These are phyloP conservation scores for Saccostrea echinata DNA, from an alignment of 1,140 invertebrate species.

Conservation along the genomic window DNA sequence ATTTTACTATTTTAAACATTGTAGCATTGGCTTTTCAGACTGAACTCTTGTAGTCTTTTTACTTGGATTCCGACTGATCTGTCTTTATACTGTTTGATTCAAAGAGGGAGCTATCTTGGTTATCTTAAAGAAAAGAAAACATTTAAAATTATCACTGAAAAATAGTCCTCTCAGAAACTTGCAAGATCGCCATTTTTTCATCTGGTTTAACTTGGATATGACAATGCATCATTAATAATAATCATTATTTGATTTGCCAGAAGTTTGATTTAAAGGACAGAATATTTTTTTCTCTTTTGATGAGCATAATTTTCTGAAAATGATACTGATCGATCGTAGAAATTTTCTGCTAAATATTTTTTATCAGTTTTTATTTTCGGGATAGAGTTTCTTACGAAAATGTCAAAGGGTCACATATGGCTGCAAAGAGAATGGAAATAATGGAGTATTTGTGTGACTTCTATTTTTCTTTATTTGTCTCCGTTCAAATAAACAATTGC, in stretches of 20 bases:
- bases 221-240: background rate
- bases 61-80: too few relatives aligned
- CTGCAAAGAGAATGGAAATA: constrained; percentile 20
- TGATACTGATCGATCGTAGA: constrained; percentile 14
- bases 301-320: constrained; percentile 9
- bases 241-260: background rate
- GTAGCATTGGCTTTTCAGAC: too few relatives aligned
- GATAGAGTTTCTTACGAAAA: constrained; percentile 28
- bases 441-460: constrained; percentile 23
- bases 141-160: too few relatives aligned
- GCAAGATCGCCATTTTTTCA: too few relatives aligned
- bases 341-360: constrained; percentile 4
- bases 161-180: too few relatives aligned
- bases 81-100: too few relatives aligned
- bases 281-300: background rate
- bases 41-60: too few relatives aligned
- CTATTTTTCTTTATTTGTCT: constrained; percentile 35
- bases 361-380: background rate
- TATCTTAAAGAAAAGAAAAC: too few relatives aligned
- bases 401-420: constrained; percentile 19
- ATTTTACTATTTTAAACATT: too few relatives aligned
- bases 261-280: background rate
- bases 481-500: background rate
- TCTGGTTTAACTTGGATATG: background rate
- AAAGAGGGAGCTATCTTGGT: too few relatives aligned